These are phyloP conservation scores for Anas flavirostris DNA, from an alignment of 2,797 vertebrate genomes.

Conservation along the genomic window DNA sequence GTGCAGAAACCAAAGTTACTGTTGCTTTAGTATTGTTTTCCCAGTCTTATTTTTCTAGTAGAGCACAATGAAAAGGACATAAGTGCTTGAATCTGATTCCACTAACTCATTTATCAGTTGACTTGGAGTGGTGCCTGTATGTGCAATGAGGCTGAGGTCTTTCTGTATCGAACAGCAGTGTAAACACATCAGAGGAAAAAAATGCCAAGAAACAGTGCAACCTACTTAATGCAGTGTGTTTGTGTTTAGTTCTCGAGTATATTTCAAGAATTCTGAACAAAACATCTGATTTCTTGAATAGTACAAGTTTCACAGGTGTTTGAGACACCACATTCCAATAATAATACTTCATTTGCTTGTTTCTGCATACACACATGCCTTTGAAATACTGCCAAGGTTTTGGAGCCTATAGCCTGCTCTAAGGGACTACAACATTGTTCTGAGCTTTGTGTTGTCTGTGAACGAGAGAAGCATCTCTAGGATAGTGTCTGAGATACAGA, in stretches of 20 bases:
- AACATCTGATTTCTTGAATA: not conserved
- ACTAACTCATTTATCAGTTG: not conserved
- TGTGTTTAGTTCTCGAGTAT: not conserved
- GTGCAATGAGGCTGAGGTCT: not conserved
- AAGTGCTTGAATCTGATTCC: not conserved
- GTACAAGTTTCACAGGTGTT: not conserved
- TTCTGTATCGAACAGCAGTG: not conserved
- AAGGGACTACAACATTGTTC: not conserved
- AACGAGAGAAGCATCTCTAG: not conserved
- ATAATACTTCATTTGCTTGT: not conserved
- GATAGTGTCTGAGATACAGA: accelerated
- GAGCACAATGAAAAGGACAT: not conserved
- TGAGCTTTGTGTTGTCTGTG: not conserved
- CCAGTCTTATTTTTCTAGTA: not conserved
- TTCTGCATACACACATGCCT: not conserved
- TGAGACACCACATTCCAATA: not conserved
- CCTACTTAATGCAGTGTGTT: not conserved
- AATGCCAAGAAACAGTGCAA: not conserved
- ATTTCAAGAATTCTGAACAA: slow-evolving; percentile 14
- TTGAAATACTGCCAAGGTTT: not conserved
- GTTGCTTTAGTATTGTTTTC: not conserved
- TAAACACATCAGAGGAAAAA: not conserved
- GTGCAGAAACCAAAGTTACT: not conserved
- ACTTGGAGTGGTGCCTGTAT: not conserved
- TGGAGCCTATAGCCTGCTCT: not conserved